Percentiles rank a stretch among this genome's conserved stretches.
These are phyloP conservation scores for Caenorhabditis imperialis DNA, from an alignment of 2,888 invertebrate species.

Conservation along the genomic window DNA sequence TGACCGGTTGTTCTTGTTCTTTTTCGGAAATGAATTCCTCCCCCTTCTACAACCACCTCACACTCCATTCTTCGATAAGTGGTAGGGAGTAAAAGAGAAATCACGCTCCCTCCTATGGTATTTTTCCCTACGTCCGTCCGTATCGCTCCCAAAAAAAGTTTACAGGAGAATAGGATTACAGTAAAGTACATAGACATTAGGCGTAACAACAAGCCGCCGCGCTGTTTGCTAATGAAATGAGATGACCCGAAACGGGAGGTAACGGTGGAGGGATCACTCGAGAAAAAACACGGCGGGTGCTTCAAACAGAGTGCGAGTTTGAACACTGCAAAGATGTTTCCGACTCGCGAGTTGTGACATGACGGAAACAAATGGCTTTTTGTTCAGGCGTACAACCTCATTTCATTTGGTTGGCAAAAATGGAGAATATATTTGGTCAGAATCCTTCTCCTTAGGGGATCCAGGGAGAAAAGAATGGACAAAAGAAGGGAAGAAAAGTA, in stretches of 20 bases:
- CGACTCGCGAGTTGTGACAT: too few relatives aligned
- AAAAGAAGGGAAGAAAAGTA: too few relatives aligned
- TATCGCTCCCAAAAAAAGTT: conserved; percentile 15
- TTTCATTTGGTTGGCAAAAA: conserved; percentile 28
- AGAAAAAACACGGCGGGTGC: conserved; percentile 26
- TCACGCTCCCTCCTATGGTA: conserved; percentile 40
- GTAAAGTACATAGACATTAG: conserved; percentile 52
- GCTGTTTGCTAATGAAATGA: conserved; percentile 54
- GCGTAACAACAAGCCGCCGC: conserved; percentile 51
- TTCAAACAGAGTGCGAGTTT: conserved; percentile 40
- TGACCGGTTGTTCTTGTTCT: conserved; percentile 31
- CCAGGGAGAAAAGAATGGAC: too few relatives aligned
- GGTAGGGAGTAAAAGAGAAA: conserved; percentile 19
- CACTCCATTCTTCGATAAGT: conserved; percentile 42
- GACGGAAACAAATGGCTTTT: conserved; percentile 48
- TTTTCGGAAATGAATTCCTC: conserved; percentile 39
- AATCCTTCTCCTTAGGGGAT: conserved; percentile 9
- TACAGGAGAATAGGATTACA: conserved; percentile 50
- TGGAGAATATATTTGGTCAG: conserved; percentile 31
- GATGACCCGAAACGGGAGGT: conserved; percentile 50
- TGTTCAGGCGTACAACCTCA: conserved; percentile 44
- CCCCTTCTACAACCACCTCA: conserved; percentile 11
- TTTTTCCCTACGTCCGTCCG: conserved; percentile 20
- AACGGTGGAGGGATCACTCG: conserved; percentile 15
- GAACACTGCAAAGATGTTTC: conserved; percentile 41